Conservation (phyloP, 2,888 invertebrate species). For the Chymomyza fuscimana region DNA sequence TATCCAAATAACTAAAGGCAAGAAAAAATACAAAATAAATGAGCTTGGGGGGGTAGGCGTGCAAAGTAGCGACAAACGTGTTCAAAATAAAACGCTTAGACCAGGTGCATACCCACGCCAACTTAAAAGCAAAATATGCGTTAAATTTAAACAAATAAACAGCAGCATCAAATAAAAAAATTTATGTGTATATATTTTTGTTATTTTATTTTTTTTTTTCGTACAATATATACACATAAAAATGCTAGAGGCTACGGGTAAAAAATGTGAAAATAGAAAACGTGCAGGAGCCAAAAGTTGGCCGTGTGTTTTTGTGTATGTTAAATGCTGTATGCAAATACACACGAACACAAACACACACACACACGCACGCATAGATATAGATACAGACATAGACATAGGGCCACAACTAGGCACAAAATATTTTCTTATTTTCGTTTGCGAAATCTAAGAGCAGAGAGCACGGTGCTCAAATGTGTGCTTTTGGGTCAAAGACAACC, state of each 20-base stretch:
- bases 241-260: constrained; percentile 46
- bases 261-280: constrained; percentile 43
- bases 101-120: neutral
- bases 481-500: constrained; percentile 69
- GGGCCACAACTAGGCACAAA: constrained; percentile 1
- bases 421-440: constrained; percentile 9
- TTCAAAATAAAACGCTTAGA: neutral
- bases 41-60: constrained; percentile 1
- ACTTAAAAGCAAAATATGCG: constrained; percentile 38
- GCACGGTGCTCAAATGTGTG: constrained; percentile 59
- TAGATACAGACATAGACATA: neutral
- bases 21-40: constrained; percentile 10
- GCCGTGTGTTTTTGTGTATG: neutral
- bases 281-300: constrained; percentile 52
- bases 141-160: constrained; percentile 74
- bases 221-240: constrained; percentile 23
- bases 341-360: constrained; percentile 14
- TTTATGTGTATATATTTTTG: constrained; percentile 3
- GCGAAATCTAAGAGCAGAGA: constrained; percentile 33
- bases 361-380: constrained; percentile 9
- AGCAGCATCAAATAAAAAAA: constrained; percentile 59
- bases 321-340: constrained; percentile 12
- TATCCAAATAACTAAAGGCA: constrained; percentile 15
- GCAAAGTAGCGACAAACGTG: constrained; percentile 2
- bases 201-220: neutral